Evolutionary conservation across 23 tunicate genomes (phyloP).

Genomic region (Styela plicata): DNA sequence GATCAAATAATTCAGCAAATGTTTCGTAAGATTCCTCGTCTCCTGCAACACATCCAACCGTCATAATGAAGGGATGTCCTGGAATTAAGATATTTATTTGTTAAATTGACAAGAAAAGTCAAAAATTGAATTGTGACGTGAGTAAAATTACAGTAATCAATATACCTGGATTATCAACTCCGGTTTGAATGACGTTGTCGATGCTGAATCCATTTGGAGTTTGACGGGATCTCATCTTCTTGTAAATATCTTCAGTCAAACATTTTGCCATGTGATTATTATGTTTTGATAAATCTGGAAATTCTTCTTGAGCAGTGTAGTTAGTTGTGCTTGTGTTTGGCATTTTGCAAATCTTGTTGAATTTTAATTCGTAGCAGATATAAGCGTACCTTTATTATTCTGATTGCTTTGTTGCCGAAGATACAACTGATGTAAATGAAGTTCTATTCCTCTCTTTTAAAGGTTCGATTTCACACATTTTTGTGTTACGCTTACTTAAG

Average conservation of each 20-base stretch:
- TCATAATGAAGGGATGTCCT: conserved; percentile 99
- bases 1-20: conserved; percentile 92
- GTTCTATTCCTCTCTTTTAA: too few relatives aligned
- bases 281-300: conserved; percentile 79
- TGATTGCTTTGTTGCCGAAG: too few relatives aligned
- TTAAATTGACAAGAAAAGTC: too few relatives aligned
- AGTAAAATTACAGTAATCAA: background rate
- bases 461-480: too few relatives aligned
- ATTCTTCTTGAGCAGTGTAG: conserved; percentile 82
- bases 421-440: too few relatives aligned
- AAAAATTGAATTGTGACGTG: background rate
- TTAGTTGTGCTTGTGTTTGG: conserved; percentile 65
- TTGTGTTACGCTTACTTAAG: too few relatives aligned
- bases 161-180: conserved; percentile 40
- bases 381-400: too few relatives aligned
- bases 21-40: conserved; percentile 88
- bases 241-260: conserved; percentile 65
- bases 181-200: conserved; percentile 41
- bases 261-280: conserved; percentile 73
- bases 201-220: conserved; percentile 78
- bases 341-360: too few relatives aligned
- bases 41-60: conserved; percentile 99
- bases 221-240: conserved; percentile 30
- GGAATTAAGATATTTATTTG: background rate
- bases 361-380: too few relatives aligned